Evolutionary conservation across 2,888 invertebrate genomes (phyloP).

Genomic region (Clivina fossor): DNA sequence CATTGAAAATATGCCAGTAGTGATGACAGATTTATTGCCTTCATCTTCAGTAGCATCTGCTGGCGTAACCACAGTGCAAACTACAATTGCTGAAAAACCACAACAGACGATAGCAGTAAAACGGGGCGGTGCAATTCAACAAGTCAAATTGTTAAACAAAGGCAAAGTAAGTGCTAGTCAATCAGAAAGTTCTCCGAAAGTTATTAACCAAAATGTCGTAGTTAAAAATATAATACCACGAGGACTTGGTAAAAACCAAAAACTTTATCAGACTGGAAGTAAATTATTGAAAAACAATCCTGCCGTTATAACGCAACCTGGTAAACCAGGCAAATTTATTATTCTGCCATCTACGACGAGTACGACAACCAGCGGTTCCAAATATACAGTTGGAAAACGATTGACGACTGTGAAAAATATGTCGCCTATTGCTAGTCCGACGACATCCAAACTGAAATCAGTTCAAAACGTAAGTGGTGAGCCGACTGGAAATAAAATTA

Average conservation of each 20-base stretch:
- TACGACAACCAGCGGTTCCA: conserved; percentile 38
- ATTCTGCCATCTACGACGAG: conserved; percentile 41
- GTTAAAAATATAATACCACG: conserved; percentile 23
- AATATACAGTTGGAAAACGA: conserved; percentile 49
- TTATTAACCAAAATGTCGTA: conserved; percentile 37
- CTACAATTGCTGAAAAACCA: conserved; percentile 35
- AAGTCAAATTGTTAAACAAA: conserved; percentile 42
- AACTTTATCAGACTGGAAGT: conserved; percentile 40
- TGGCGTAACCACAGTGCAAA: conserved; percentile 28
- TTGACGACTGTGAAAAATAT: conserved; percentile 54
- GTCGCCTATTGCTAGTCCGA: conserved; percentile 45
- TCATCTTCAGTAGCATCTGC: conserved; percentile 28
- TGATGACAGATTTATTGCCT: conserved; percentile 49
- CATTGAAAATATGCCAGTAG: conserved; percentile 69
- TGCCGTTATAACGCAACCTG: conserved; percentile 43
- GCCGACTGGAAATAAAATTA: conserved; percentile 58
- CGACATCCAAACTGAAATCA: conserved; percentile 53
- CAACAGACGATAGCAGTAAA: conserved; percentile 31
- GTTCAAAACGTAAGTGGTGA: conserved; percentile 39
- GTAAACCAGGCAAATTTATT: conserved; percentile 45
- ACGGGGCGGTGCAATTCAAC: conserved; percentile 23
- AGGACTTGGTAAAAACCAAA: conserved; percentile 35
- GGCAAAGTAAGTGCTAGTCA: conserved; percentile 33
- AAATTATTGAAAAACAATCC: conserved; percentile 43
- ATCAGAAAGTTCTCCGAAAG: conserved; percentile 33